A percentile compares a stretch with the other conserved stretches of the same genome.
Conservation (phyloP, 2,113 vertebrate species). For the Bagarius yarrelli region DNA sequence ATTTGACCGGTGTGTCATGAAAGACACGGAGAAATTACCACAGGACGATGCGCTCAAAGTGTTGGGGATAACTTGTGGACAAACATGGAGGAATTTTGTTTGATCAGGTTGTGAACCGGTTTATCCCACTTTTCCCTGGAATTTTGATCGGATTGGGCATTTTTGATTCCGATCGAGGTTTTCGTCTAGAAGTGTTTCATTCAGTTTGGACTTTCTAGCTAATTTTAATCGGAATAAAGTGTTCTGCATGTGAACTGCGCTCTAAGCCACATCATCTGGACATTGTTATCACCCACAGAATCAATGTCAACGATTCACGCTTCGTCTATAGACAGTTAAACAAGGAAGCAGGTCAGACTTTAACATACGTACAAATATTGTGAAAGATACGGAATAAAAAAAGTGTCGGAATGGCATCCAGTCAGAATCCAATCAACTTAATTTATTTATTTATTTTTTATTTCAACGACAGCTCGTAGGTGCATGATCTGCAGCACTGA, state of each 20-base stretch:
- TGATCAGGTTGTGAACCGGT: background rate
- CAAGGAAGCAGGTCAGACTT: background rate
- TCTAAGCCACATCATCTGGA: background rate
- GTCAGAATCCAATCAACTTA: background rate
- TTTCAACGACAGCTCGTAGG: background rate
- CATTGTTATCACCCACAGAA: background rate
- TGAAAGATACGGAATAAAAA: background rate
- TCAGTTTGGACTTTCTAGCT: no score
- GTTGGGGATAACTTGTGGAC: no score
- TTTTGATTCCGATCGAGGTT: no score
- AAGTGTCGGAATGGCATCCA: background rate
- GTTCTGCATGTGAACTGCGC: no score
- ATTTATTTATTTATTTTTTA: no score
- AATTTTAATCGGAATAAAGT: background rate
- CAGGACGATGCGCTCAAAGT: no score
- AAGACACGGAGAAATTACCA: no score
- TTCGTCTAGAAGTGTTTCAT: no score
- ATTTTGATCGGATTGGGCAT: no score
- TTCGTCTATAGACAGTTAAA: background rate
- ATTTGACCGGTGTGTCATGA: no score
- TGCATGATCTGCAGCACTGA: constrained; percentile 38
- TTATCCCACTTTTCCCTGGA: no score
- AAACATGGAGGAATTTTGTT: no score
- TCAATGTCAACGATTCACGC: background rate
- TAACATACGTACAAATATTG: background rate